phyloP scores from a whole-genome alignment of 2,797 vertebrate genomes.

The Pipistrellus nathusii region DNA sequence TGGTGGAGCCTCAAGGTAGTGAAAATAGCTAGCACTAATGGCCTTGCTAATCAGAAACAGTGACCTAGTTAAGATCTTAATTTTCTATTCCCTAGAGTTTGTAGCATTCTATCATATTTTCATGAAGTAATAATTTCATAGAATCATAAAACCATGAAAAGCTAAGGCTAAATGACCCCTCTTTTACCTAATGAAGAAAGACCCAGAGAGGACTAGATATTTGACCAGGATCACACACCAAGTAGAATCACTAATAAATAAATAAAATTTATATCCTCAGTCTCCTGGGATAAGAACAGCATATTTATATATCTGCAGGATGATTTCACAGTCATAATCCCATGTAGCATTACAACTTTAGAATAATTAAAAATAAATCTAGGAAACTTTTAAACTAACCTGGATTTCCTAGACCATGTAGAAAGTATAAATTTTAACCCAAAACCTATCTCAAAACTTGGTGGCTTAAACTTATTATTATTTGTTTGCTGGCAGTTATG shows the following conservation, averaged over 20 bases:
- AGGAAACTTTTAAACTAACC: background rate
- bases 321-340: background rate
- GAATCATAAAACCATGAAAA: slow-evolving; percentile 39
- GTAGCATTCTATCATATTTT: slow-evolving; percentile 30
- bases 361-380: background rate
- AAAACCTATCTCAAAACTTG: background rate
- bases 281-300: background rate
- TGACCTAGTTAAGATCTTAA: slow-evolving; percentile 70
- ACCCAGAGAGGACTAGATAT: background rate
- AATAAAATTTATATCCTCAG: background rate
- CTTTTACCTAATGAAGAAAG: slow-evolving; percentile 33
- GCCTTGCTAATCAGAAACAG: slow-evolving; percentile 66
- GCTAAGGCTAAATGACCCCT: background rate
- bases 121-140: slow-evolving; percentile 60
- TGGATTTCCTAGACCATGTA: background rate
- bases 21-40: slow-evolving; percentile 65
- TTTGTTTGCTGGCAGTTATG: background rate
- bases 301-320: background rate
- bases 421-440: slow-evolving; percentile 4
- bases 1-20: slow-evolving; percentile 26
- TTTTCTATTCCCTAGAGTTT: slow-evolving; percentile 62
- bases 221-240: background rate
- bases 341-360: background rate
- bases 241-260: background rate
- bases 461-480: background rate